A percentile compares a stretch with the other conserved stretches of the same genome.
These are phyloP conservation scores for Prinia subflava DNA, from an alignment of 2,113 vertebrate species.

Conservation along the genomic window DNA sequence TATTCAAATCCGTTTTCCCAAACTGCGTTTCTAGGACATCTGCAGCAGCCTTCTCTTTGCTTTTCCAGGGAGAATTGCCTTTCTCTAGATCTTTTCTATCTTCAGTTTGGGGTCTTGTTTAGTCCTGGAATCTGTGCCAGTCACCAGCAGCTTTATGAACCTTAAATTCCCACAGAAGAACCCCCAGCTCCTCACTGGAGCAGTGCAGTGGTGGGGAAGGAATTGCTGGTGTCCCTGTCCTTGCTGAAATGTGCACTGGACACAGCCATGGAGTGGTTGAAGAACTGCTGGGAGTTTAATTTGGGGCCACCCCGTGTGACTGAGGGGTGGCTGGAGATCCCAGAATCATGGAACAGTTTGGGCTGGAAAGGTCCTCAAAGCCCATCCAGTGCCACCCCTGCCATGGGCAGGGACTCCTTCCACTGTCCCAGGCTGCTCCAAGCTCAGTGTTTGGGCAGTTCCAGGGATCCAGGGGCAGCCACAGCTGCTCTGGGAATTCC, in stretches of 20 bases:
- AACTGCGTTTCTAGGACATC: not conserved
- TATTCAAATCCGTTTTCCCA: not conserved
- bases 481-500: not conserved
- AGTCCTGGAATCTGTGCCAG: not conserved
- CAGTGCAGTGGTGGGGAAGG: not conserved
- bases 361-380: not conserved
- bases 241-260: not conserved
- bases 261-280: not conserved
- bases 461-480: not conserved
- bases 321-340: not conserved
- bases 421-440: not conserved
- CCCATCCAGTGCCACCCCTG: not conserved
- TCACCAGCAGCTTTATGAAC: not conserved
- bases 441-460: not conserved
- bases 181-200: not conserved
- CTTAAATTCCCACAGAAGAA: not conserved
- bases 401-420: not conserved
- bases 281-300: not conserved
- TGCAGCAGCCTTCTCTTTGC: not conserved
- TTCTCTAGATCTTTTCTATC: not conserved
- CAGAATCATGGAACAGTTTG: not conserved
- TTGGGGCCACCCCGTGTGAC: rapidly evolving
- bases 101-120: not conserved
- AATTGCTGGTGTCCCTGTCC: not conserved
- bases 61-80: not conserved